These are phyloP conservation scores for Masnerella sp. DNA, from an alignment of 2,888 invertebrate genomes.

Conservation along the genomic window DNA sequence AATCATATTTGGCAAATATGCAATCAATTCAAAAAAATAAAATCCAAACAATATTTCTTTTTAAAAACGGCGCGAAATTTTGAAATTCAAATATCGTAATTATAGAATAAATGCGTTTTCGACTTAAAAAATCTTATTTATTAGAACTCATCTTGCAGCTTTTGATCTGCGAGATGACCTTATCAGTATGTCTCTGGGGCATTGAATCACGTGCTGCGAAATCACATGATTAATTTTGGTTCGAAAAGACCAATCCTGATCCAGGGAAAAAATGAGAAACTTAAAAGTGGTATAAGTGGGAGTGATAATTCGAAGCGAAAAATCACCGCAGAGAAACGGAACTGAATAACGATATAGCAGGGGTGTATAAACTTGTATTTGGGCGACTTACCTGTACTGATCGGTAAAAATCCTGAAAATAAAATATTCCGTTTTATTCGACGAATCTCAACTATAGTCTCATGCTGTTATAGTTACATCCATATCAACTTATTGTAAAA, in stretches of 20 bases:
- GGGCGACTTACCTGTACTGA: conserved; percentile 75
- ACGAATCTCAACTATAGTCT: conserved; percentile 66
- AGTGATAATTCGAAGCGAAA: conserved; percentile 39
- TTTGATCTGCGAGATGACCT: too few relatives aligned
- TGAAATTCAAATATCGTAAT: too few relatives aligned
- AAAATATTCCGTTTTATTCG: conserved; percentile 72
- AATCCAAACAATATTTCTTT: too few relatives aligned
- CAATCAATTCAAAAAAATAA: too few relatives aligned
- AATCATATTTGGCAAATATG: too few relatives aligned
- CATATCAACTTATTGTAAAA: conserved; percentile 28
- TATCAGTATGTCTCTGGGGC: not conserved
- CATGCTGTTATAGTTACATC: conserved; percentile 69
- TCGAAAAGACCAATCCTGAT: conserved; percentile 40
- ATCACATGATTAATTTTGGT: conserved; percentile 4
- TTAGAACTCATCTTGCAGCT: too few relatives aligned
- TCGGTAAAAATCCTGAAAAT: conserved; percentile 77
- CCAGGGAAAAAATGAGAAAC: conserved; percentile 16
- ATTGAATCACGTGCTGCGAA: not conserved
- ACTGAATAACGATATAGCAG: conserved; percentile 62
- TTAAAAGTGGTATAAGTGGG: conserved; percentile 20
- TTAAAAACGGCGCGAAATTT: too few relatives aligned
- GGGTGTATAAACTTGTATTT: conserved; percentile 63
- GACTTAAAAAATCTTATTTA: not conserved
- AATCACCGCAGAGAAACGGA: conserved; percentile 24
- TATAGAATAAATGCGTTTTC: too few relatives aligned